These are phyloP conservation scores for Dromas ardeola DNA, from an alignment of 2,113 vertebrate species.

Conservation along the genomic window DNA sequence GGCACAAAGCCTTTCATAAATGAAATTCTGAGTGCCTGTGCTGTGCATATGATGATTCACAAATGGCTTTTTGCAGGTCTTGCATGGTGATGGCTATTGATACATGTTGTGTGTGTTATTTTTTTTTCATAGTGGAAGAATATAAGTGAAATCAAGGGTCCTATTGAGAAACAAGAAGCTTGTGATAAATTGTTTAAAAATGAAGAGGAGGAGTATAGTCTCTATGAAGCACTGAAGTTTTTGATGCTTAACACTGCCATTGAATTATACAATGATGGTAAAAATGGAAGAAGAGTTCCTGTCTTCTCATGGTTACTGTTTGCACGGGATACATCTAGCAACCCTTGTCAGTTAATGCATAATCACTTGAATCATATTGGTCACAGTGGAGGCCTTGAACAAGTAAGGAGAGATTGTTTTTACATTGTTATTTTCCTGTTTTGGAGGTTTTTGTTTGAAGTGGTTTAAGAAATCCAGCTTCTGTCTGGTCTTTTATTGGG, in stretches of 20 bases:
- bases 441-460: background rate
- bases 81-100: background rate
- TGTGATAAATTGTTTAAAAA: slow-evolving; percentile 87
- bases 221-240: slow-evolving; percentile 94
- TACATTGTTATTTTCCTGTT: background rate
- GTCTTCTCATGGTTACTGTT: slow-evolving; percentile 96
- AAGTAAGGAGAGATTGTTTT: slow-evolving; percentile 76
- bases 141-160: slow-evolving; percentile 69
- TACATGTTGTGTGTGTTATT: background rate
- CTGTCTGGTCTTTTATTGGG: background rate
- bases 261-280: slow-evolving; percentile 83
- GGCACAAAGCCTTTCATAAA: background rate
- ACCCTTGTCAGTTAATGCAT: slow-evolving; percentile 86
- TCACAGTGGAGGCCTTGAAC: slow-evolving; percentile 91
- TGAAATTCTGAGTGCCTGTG: background rate
- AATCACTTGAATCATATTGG: slow-evolving; percentile 95
- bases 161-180: slow-evolving; percentile 76
- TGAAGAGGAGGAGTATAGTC: slow-evolving; percentile 87
- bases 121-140: slow-evolving; percentile 70
- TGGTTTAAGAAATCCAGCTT: background rate
- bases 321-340: slow-evolving; percentile 90
- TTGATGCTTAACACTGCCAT: slow-evolving; percentile 90
- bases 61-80: background rate
- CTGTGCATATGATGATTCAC: background rate
- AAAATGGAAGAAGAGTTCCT: slow-evolving; percentile 85